Evolutionary conservation across 2,888 invertebrate genomes (phyloP), one percentile per base, ranked within the genome.

Genomic region (Cotesia congregata): DNA sequence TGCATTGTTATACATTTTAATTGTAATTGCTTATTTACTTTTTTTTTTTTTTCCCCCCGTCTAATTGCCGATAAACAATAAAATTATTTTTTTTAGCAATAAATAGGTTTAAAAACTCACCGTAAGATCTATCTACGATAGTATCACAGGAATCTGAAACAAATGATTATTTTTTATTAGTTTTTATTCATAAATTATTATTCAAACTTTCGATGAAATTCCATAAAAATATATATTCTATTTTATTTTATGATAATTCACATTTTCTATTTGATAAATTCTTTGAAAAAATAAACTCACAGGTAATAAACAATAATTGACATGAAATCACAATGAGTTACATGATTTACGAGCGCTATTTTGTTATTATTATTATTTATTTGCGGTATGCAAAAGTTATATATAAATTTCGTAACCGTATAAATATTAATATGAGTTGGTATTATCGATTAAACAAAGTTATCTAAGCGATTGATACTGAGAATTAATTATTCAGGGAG

Each of bases 121-220:
- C 88, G 81, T 88, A 89, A 80, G 88, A 84, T 85, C 88, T 86
- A 80, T 88, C 89, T 78, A 84, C 86, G 79, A 86, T 82, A 67
- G 86, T 85, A 81, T 89, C 89, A 84, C 88, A 88, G 79, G 87
- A 83, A 81, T 89, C 89, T 89, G 87, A 39, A 89, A 88, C 84
- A 84, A 80, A 30, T 30, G 30, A 30, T 30, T 30, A 30, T 30
- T 30, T 30, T 30, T 30, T 30, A 30, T 30, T 30, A 30, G 30
- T 30, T 30, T 30, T 30, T 30, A 30, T 30, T 30, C 3, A 30
- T 30, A 30, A 30, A 30, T 30, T 30, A 30, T 30, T 30, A 30
- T 30, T 30, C 30, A 30, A 62, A 62, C n/a, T 17, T 2, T 17
- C 20, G 15, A 62, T 17, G 9, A 60, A 60, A 60, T 60, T 3